Evolutionary conservation across 1,140 invertebrate genomes (phyloP), one percentile per base, ranked within the genome.

Genomic region (Colletes gigas): DNA sequence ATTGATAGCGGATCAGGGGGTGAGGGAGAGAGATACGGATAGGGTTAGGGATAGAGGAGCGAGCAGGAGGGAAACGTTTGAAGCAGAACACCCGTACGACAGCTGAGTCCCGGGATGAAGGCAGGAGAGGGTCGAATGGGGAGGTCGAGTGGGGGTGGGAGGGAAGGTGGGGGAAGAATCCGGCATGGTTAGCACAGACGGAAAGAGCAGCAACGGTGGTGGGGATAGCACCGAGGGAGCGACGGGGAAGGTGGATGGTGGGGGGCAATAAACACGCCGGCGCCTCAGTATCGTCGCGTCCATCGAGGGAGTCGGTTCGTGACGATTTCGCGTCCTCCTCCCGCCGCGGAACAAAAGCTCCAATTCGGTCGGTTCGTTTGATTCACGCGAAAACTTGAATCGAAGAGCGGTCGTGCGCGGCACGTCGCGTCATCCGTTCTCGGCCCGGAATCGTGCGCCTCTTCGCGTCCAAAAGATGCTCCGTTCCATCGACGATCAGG

Each of bases 251-350:
- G 19, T 1, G 41, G 41, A 47, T 65, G 55, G 66, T 62, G 74
- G 52, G 80, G 30, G 74, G 78, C 69, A 83, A 67, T 88, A 90
- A 91, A 89, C 91, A 92, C 92, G 92, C 91, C 91, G 92, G 92
- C 91, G 92, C 92, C 88, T 91, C 91, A 92, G 92, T 92, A 78
- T 78, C 83, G 82, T 87, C 89, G 91, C 90, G 90, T 86, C 88
- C 59, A 81, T 79, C 52, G 78, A 66, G 41, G 65, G 12, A 72
- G 71, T 77, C 2, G 76, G 60, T 50, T 85, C 73, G 83, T 54
- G 39, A 44, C 63, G 55, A 47, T 5, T 9, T 47, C 17, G 39
- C 30, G 52, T 19, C 66, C 8, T 44, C 1, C 14, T 19, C 12
- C 15, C 21, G 63, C 41, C 65, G 66, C 66, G 79, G 17, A 70